Conservation (phyloP, 2,797 vertebrate genomes). For the Myripristis murdjan region DNA sequence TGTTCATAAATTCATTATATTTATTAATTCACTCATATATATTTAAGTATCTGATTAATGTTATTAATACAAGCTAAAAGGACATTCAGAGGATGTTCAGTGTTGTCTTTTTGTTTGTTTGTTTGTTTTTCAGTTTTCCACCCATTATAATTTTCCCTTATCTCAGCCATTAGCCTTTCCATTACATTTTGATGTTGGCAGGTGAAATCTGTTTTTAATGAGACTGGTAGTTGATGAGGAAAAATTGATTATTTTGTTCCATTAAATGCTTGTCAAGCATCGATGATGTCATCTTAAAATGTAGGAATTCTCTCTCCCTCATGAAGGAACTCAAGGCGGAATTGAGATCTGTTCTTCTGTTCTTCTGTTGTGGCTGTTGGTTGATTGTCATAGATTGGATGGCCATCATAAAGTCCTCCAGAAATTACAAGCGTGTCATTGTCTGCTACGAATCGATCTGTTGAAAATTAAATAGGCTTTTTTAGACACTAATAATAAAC, state of each 20-base stretch:
- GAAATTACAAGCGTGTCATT: slow-evolving; percentile 86
- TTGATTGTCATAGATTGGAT: slow-evolving; percentile 79
- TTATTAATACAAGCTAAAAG: slow-evolving; percentile 35
- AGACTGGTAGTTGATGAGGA: slow-evolving; percentile 3
- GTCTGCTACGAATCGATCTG: slow-evolving; percentile 71
- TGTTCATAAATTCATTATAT: slow-evolving; percentile 7
- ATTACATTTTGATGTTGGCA: slow-evolving; percentile 3
- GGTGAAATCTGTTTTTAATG: slow-evolving; percentile 2
- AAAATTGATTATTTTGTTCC: neutral
- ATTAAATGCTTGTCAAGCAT: neutral
- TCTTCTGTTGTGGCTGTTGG: slow-evolving; percentile 72
- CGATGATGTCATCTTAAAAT: slow-evolving; percentile 18
- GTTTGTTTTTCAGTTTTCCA: slow-evolving; percentile 20
- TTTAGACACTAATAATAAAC: slow-evolving; percentile 18
- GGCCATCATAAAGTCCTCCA: slow-evolving; percentile 85
- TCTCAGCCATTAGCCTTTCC: neutral
- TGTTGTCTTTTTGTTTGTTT: slow-evolving; percentile 7
- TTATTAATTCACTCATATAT: neutral
- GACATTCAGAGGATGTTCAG: slow-evolving; percentile 34
- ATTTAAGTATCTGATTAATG: slow-evolving; percentile 17
- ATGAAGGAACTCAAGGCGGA: slow-evolving; percentile 81
- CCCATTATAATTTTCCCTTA: neutral
- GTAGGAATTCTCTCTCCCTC: slow-evolving; percentile 51
- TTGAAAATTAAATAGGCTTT: slow-evolving; percentile 41
- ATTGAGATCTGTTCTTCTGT: slow-evolving; percentile 73